These are phyloP conservation scores for Anneissia japonica DNA, from an alignment of 35 echinoderm and acorn worm genomes.

Conservation along the genomic window DNA sequence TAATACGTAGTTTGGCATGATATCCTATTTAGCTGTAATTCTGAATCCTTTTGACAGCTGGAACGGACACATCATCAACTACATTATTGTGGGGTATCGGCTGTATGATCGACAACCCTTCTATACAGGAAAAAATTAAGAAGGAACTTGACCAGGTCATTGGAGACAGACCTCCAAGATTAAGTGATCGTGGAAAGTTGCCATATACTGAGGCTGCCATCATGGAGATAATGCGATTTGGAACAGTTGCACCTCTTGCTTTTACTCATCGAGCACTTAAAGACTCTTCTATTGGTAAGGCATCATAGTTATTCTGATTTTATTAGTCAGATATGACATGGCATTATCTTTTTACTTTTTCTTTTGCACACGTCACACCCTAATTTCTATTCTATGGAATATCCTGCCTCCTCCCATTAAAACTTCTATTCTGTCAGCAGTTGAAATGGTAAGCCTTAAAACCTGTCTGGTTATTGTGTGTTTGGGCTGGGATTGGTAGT, in stretches of 20 bases:
- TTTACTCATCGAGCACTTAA: not conserved
- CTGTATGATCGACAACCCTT: conserved; percentile 51
- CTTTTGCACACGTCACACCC: too few species aligned
- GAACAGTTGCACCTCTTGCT: not conserved
- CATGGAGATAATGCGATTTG: not conserved
- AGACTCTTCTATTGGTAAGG: not conserved
- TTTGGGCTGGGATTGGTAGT: too few species aligned
- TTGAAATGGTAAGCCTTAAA: too few species aligned
- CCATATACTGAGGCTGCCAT: not conserved
- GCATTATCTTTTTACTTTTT: too few species aligned
- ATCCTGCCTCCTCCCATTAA: too few species aligned
- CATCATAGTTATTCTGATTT: too few species aligned
- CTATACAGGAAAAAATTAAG: conserved; percentile 47
- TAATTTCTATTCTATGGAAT: too few species aligned
- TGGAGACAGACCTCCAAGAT: not conserved
- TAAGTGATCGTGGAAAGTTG: not conserved
- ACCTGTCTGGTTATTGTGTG: too few species aligned
- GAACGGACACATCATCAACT: conserved; percentile 44
- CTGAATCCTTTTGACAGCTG: conserved; percentile 46
- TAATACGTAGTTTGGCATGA: too few species aligned
- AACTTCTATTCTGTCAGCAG: too few species aligned
- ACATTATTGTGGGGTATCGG: conserved; percentile 62
- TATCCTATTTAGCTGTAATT: too few species aligned
- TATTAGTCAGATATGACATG: too few species aligned
- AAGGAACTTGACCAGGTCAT: conserved; percentile 75